Percentiles rank a stretch among this genome's conserved stretches.
Evolutionary conservation across 2,113 vertebrate genomes (phyloP).

Genomic region (Donacobius atricapilla): DNA sequence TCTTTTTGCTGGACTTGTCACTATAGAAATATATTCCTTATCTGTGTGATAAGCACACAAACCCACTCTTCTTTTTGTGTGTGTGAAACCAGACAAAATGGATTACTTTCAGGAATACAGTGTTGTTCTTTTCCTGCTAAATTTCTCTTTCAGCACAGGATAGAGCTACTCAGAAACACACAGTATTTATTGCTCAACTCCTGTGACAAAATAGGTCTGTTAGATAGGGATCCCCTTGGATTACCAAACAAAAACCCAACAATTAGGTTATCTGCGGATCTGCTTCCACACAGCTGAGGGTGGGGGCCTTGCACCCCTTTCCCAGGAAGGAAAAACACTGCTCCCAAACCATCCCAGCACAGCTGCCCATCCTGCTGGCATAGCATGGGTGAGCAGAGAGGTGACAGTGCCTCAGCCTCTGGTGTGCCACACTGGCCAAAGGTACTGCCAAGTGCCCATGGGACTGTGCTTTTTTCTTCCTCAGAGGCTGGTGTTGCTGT

Average conservation of each 20-base stretch:
- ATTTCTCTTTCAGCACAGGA: neutral
- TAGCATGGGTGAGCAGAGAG: neutral
- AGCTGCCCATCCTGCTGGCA: neutral
- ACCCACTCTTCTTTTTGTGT: neutral
- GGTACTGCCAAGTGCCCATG: neutral
- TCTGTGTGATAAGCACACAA: neutral
- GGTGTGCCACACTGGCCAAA: neutral
- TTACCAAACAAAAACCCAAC: neutral
- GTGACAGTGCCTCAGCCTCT: too few species aligned
- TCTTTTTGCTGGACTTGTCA: neutral
- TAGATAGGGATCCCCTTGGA: neutral
- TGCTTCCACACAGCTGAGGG: rapidly evolving
- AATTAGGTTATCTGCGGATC: neutral
- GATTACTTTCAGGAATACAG: neutral
- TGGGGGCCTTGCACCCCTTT: neutral
- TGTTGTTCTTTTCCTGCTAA: neutral
- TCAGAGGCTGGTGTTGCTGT: neutral
- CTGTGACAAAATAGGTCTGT: neutral
- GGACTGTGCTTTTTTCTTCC: neutral
- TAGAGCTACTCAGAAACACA: neutral
- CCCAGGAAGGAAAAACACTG: neutral
- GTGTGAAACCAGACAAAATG: neutral
- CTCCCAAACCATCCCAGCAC: neutral
- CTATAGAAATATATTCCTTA: neutral
- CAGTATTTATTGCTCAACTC: neutral